Base-by-base conservation (phyloP, 2,888 invertebrate genomes). In the Amphiduros pacificus region DNA sequence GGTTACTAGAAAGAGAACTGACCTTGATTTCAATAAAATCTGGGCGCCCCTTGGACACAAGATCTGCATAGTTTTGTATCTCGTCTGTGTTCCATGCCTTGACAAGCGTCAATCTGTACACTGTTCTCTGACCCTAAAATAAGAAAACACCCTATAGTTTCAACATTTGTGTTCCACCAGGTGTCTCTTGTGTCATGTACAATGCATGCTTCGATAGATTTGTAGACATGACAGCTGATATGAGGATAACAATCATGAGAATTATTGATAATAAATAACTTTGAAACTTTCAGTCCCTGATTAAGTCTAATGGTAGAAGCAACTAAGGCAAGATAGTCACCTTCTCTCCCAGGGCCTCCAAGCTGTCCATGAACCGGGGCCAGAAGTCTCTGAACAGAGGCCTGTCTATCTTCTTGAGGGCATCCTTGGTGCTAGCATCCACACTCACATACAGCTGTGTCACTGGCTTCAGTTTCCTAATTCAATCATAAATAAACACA, bases 11-110 rank as follows among this genome's bases (percentile, higher is more conserved):
- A 27, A 17, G 4, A 28, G 24, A 31, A 62, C 69, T 64, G 68
- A 85, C 86, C 81, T 87, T 87, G 41, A 87, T 82, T 78, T 87
- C 87, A 67, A 87, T 87, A 68, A 87, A 87, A 75, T 87, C 87
- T 50, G 87, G 87, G 58, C 83, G 77, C 14, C 87, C 87, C 6
- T 84, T 66, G 3, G 77, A 72, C 0, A 87, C 85, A 14, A 87
- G 79, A 27, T 84, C 76, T 1, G 86, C 86, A 77, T 87, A 87
- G 62, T 81, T 83, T 61, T 85, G 82, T 40, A 87, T 64, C 70
- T 87, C 87, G 41, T 86, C 85, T 1, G 83, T 83, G 75, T 87
- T 87, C 82, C 83, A 87, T 9, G 84, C 82, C 73, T 87, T 87
- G 1, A 87, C 87, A 44, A 87, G 76, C 1, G 87, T 87, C 57